Percentiles rank a stretch among this genome's conserved stretches.
Evolutionary conservation across 2,888 invertebrate species (phyloP).

Genomic region (Megalurothrips usitatus): DNA sequence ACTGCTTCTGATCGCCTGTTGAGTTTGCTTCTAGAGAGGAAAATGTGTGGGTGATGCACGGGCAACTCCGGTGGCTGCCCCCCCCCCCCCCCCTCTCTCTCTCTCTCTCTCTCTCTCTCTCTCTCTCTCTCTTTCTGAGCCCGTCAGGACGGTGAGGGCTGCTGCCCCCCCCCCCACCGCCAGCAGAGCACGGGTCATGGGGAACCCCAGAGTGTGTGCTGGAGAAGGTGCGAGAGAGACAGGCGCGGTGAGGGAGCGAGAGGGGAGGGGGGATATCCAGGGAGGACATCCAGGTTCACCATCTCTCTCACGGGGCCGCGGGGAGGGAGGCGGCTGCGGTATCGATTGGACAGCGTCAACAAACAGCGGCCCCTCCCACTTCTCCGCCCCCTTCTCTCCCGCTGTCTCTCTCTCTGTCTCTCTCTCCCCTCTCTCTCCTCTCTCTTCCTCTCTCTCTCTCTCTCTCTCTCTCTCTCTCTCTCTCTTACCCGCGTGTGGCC

Average conservation of each 20-base stretch:
- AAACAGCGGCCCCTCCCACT: neutral
- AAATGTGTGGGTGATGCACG: too few relatives aligned
- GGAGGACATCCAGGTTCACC: neutral
- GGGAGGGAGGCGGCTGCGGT: neutral
- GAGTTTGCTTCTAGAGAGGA: too few relatives aligned
- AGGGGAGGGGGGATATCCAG: neutral
- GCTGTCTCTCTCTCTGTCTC: constrained; percentile 22
- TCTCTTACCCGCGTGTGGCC: constrained; percentile 26
- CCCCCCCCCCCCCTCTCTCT: too few relatives aligned
- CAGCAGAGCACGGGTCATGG: neutral
- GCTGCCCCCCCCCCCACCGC: too few relatives aligned
- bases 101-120: too few relatives aligned
- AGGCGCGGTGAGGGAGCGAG: neutral
- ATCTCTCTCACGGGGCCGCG: neutral
- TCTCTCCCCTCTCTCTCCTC: neutral
- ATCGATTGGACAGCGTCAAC: constrained; percentile 11
- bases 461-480: constrained; percentile 25
- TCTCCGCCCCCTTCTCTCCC: neutral
- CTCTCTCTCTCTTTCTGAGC: too few relatives aligned
- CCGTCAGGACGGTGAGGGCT: too few relatives aligned
- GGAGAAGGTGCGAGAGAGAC: neutral
- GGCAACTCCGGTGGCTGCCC: too few relatives aligned
- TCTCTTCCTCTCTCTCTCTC: constrained; percentile 21
- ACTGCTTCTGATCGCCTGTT: too few relatives aligned
- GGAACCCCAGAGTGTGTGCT: neutral